Conservation (phyloP, 2,797 vertebrate genomes). For the Rhyacichthys aspro region DNA sequence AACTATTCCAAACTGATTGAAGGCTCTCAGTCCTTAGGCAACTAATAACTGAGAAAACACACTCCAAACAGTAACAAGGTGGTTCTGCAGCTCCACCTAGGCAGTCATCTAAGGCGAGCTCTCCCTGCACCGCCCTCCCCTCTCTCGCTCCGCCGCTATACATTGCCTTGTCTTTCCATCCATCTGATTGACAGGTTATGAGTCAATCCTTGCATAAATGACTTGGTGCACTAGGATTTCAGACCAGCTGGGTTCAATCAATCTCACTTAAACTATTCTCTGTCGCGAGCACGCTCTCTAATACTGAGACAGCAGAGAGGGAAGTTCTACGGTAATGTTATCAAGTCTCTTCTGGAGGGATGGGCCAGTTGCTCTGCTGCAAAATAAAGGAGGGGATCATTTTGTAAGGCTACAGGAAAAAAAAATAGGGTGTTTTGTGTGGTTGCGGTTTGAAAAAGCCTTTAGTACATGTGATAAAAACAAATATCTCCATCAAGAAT, state of each 20-base stretch:
- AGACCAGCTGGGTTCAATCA: constrained; percentile 77
- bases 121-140: constrained; percentile 41
- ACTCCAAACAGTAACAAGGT: constrained; percentile 11
- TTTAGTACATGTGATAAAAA: background rate
- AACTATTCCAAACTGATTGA: constrained; percentile 3
- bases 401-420: constrained; percentile 9
- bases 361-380: constrained; percentile 61
- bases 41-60: constrained; percentile 34
- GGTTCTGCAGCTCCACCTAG: constrained; percentile 15
- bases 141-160: constrained; percentile 1
- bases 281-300: constrained; percentile 54
- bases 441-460: constrained; percentile 36
- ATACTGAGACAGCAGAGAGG: constrained; percentile 70
- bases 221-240: constrained; percentile 73
- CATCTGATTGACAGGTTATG: constrained; percentile 79
- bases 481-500: background rate
- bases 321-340: constrained; percentile 73
- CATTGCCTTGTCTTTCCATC: constrained; percentile 64
- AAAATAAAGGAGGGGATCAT: constrained; percentile 32
- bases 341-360: constrained; percentile 67
- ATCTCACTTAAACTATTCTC: constrained; percentile 79
- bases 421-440: constrained; percentile 25
- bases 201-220: constrained; percentile 77
- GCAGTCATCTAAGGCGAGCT: constrained; percentile 24
- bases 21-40: constrained; percentile 13